Conservation (phyloP, 2,888 invertebrate species). For the Nemurella pictetii region DNA sequence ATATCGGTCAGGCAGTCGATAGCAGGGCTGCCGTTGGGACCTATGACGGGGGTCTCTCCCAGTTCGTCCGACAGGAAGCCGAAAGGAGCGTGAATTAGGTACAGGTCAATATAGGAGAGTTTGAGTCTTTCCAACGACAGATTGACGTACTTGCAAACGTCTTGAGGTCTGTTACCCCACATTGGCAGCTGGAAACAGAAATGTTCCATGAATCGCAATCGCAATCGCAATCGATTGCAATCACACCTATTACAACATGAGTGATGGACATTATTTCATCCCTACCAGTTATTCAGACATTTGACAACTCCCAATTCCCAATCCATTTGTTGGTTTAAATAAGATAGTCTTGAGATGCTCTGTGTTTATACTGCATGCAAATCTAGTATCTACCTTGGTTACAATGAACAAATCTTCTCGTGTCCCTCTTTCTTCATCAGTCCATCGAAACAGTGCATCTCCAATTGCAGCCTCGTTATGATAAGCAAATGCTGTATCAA, state of each 20-base stretch:
- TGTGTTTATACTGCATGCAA: no score
- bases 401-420: slow-evolving; percentile 76
- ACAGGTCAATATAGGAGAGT: slow-evolving; percentile 53
- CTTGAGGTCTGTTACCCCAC: slow-evolving; percentile 45
- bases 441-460: slow-evolving; percentile 66
- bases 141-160: slow-evolving; percentile 46
- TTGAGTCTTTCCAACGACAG: slow-evolving; percentile 48
- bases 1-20: slow-evolving; percentile 49
- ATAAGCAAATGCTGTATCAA: slow-evolving; percentile 80
- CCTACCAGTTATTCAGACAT: no score
- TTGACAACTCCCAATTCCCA: neutral
- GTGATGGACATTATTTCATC: no score
- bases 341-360: neutral
- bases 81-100: slow-evolving; percentile 52
- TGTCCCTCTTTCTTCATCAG: slow-evolving; percentile 63
- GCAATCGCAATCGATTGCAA: no score
- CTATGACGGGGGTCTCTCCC: slow-evolving; percentile 48
- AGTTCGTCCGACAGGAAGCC: slow-evolving; percentile 45
- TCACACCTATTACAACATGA: no score
- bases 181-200: slow-evolving; percentile 43
- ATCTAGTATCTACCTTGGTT: slow-evolving; percentile 64
- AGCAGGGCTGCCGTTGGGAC: slow-evolving; percentile 46
- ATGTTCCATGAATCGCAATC: no score
- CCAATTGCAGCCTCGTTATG: slow-evolving; percentile 78
- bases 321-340: neutral